Conservation (phyloP, 1,140 invertebrate species). For the Oedothorax gibbosus region DNA sequence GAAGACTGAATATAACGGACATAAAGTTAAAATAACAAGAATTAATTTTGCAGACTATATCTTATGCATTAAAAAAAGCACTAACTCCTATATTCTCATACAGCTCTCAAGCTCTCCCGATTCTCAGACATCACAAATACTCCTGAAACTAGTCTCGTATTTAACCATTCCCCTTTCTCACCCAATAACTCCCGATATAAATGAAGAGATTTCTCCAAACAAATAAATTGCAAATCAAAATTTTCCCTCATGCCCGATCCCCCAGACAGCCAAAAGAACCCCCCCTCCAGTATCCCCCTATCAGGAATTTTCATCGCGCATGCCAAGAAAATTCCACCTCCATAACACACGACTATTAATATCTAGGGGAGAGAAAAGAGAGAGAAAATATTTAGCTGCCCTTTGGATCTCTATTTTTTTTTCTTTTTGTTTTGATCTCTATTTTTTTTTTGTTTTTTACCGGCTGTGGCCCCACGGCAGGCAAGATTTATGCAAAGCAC, state of each 20-base stretch:
- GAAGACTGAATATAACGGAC: too few species aligned
- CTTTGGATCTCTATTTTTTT: constrained; percentile 22
- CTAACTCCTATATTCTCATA: too few species aligned
- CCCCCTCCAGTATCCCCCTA: background rate
- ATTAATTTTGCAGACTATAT: too few species aligned
- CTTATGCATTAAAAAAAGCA: too few species aligned
- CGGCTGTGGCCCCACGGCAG: constrained; percentile 5
- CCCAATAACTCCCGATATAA: constrained; percentile 13
- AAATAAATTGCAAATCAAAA: constrained; percentile 49
- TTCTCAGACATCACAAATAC: too few species aligned
- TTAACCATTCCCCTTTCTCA: background rate
- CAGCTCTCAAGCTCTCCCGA: too few species aligned
- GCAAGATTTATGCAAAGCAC: constrained; percentile 59
- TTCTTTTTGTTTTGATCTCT: background rate
- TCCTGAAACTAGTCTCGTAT: too few species aligned
- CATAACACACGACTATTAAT: constrained; percentile 53
- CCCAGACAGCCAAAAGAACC: background rate
- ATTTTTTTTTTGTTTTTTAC: constrained; percentile 1
- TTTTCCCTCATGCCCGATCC: background rate
- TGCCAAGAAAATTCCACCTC: constrained; percentile 39
- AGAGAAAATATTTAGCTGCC: constrained; percentile 55
- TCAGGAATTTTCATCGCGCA: background rate
- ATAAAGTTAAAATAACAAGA: too few species aligned
- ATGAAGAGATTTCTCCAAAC: constrained; percentile 38
- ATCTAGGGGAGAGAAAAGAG: constrained; percentile 16